These are phyloP conservation scores for Tokudaia muenninki DNA, from an alignment of 2,797 vertebrate species.

Conservation along the genomic window DNA sequence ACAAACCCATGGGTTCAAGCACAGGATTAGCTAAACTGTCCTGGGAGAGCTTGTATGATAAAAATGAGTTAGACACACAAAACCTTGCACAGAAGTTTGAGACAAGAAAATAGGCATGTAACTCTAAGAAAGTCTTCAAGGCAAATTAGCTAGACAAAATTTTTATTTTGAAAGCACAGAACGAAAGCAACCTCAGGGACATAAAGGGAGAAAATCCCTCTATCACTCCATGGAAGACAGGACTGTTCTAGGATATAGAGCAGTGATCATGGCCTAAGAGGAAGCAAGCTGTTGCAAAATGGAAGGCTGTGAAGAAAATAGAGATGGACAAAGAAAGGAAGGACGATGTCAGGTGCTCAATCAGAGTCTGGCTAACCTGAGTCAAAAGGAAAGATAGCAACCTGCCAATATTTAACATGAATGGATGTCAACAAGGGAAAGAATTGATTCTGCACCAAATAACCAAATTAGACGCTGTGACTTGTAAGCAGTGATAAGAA, in stretches of 20 bases:
- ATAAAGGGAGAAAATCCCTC: neutral
- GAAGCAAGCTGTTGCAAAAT: neutral
- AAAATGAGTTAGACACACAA: neutral
- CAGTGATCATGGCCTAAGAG: neutral
- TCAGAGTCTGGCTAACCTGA: conserved; percentile 57
- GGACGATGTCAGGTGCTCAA: conserved; percentile 52
- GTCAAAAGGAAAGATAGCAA: conserved; percentile 75
- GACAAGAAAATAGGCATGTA: neutral
- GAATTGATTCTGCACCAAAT: conserved; percentile 65
- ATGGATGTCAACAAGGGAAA: conserved; percentile 62
- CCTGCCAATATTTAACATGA: conserved; percentile 76
- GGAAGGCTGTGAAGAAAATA: conserved; percentile 19
- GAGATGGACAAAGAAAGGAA: neutral
- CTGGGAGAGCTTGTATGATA: neutral
- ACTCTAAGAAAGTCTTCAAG: neutral
- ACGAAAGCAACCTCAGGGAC: neutral
- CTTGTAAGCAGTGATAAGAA: conserved; percentile 77
- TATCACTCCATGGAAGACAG: neutral
- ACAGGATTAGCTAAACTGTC: neutral
- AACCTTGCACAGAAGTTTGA: neutral
- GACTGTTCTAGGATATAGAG: neutral
- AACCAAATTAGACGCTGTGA: conserved; percentile 13
- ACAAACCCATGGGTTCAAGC: neutral
- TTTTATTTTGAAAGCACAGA: neutral
- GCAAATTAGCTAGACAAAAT: neutral